Base-by-base conservation (phyloP, 2,888 invertebrate species). In the Thymelicus lineola region DNA sequence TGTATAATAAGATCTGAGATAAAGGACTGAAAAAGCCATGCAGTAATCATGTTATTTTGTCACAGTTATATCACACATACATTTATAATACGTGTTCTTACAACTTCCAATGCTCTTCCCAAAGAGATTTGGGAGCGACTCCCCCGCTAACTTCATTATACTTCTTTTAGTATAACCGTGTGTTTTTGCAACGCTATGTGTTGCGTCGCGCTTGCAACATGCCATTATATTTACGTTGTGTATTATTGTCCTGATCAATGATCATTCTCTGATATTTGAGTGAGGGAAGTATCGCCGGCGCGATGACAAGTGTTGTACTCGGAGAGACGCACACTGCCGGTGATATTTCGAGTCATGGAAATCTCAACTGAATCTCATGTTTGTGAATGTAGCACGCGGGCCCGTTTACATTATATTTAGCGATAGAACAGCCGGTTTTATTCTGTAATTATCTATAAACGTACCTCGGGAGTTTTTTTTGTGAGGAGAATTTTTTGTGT, bases 301-400 rank as follows among this genome's bases (percentile, higher is more conserved):
- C 5, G 20, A 20, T 10, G 10, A n/a, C n/a, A 12, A 20, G 10
- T 10, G 6, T 1, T 7, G 7, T 7, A n/a, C n/a, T 48, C 1
- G 0, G 1, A 4, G 20, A 53, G 20, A 53, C 53, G 53, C 53
- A 53, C 53, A 53, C 20, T 12, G 53, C 3, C 48, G n/a, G n/a
- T 28, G 4, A 15, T 48, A 1, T 1, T 10, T 14, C 45, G 45
- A 7, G 48, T 20, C 4, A n/a, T 20, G 10, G n/a, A 60, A 62
- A 62, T 68, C 61, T 68, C 67, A 20, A 14, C 10, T 9, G 62
- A 68, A 68, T 68, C 68, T 62, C 68, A 28, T 36, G 62, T 62
- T 55, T 53, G 36, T 45, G 20, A 42, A 17, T 57, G 17, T 62
- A 45, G 57, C 45, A 12, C 14, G 15, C 58, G 20, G 35, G 35